A percentile compares a stretch with the other conserved stretches of the same genome.
Conservation (phyloP, 2,113 vertebrate species). For the Oreochromis tanganicae region DNA sequence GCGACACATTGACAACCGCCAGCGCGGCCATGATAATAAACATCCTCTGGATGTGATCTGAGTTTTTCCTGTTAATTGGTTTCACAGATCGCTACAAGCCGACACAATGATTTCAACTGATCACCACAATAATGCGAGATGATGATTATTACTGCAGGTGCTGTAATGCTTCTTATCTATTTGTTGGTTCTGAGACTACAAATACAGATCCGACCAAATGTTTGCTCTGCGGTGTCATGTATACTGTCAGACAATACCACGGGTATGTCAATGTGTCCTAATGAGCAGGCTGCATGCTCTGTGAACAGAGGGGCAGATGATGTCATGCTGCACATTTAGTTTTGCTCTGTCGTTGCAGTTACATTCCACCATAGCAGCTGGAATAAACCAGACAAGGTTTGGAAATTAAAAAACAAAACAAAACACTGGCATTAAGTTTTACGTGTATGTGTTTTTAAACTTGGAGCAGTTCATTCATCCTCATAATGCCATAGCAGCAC, state of each 20-base stretch:
- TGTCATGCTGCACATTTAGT: background rate
- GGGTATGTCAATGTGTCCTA: background rate
- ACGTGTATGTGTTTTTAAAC: too few species aligned
- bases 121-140: background rate
- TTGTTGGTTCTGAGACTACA: background rate
- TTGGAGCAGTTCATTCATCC: background rate
- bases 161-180: background rate
- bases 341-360: background rate
- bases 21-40: background rate
- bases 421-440: background rate
- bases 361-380: background rate
- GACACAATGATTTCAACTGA: background rate
- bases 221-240: background rate
- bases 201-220: background rate
- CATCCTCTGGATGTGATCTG: background rate
- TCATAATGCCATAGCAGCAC: background rate
- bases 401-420: background rate
- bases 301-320: background rate
- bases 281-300: background rate
- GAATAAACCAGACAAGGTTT: background rate
- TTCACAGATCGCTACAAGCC: background rate
- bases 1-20: background rate
- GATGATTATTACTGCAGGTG: background rate
- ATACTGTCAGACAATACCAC: background rate
- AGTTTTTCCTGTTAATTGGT: background rate